Base-by-base conservation (phyloP, 2,113 vertebrate genomes). In the Cololabis saira region DNA sequence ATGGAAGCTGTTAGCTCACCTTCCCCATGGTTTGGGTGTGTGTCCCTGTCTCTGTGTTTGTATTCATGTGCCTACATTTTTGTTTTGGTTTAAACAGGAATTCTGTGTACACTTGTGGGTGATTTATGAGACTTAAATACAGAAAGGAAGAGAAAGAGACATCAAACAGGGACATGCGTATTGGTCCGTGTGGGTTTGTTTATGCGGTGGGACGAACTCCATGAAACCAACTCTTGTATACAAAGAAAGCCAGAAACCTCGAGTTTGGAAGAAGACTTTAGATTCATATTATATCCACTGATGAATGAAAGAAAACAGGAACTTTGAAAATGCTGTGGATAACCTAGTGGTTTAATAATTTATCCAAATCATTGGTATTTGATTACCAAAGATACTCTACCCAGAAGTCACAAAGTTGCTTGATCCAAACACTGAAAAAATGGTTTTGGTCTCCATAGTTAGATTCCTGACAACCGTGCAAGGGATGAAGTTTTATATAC, bases 1-100 rank as follows among this genome's bases (percentile, higher is more conserved):
- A 82, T 88, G 86, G 82, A 70, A 82, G 61, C 76, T 69, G 76
- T 81, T 72, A 77, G 56, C 24, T 73, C 74, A 74, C 74, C 83
- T 84, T 68, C 67, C 22, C 19, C 58, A 50, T 66, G 24, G 43
- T 62, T 18, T 61, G 47, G 18, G 3, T 53, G 21, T 61, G 14
- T 52, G 30, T 48, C 58, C 51, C 19, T 51, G 30, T 70, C 58
- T 59, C 17, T 51, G 30, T 67, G 22, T 18, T 67, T 40, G 15
- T 58, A 59, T 78, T 56, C 57, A 50, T 51, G 60, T 48, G 12
- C 3, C 15, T 47, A 48, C 61, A 50, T 62, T 74, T 16, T 44
- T 52, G 54, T 50, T 76, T 52, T 44, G 24, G 51, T 68, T 47
- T 63, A 59, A 49, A 57, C n/a, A 51, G 17, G 15, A 21, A 49